Percentiles rank a stretch among this genome's conserved stretches.
These are phyloP conservation scores for Psylliodes chrysocephalus DNA, from an alignment of 2,888 invertebrate genomes.

Conservation along the genomic window DNA sequence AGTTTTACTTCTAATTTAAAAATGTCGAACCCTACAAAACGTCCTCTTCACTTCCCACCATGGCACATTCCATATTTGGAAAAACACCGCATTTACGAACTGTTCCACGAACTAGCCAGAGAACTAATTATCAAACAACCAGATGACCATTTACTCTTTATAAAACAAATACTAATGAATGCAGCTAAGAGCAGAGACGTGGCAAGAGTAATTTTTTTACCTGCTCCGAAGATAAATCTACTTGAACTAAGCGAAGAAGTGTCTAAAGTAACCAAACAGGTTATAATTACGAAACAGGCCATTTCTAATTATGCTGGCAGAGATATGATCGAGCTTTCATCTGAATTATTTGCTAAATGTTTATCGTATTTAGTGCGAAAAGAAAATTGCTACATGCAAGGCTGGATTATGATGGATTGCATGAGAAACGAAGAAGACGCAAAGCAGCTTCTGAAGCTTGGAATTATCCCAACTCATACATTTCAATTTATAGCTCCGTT, in stretches of 20 bases:
- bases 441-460: conserved; percentile 61
- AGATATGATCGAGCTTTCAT: conserved; percentile 27
- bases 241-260: conserved; percentile 57
- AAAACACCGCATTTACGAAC: conserved; percentile 72
- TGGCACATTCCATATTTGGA: conserved; percentile 74
- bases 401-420: conserved; percentile 61
- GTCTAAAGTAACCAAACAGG: conserved; percentile 54
- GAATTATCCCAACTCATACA: conserved; percentile 68
- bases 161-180: conserved; percentile 69
- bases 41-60: conserved; percentile 60
- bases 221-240: conserved; percentile 65
- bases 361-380: conserved; percentile 57
- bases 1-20: too few species aligned
- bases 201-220: conserved; percentile 68
- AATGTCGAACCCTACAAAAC: conserved; percentile 39
- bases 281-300: conserved; percentile 49
- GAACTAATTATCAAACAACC: conserved; percentile 71
- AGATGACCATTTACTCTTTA: conserved; percentile 71
- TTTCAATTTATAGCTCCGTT: conserved; percentile 63
- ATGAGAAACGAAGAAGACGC: conserved; percentile 65
- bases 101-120: conserved; percentile 72
- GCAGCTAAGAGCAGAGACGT: conserved; percentile 66
- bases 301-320: conserved; percentile 29
- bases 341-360: conserved; percentile 55
- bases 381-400: conserved; percentile 31